phyloP scores from a whole-genome alignment of 2,797 vertebrate species.

The Halcyon leucocephala region DNA sequence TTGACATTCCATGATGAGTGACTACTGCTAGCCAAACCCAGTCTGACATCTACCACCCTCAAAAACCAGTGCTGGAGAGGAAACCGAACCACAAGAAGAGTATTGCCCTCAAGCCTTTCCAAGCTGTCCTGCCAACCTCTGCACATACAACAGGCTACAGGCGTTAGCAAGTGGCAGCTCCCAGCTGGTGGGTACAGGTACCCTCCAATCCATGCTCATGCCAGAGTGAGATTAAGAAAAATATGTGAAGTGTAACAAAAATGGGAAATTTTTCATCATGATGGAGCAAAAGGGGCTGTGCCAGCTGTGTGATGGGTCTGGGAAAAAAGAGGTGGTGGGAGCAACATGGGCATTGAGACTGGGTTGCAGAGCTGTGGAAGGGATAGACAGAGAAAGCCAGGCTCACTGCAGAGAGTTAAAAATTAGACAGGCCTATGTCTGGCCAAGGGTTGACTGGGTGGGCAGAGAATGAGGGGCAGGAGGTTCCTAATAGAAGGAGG shows the following conservation, averaged over 20 bases:
- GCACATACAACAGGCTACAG: background rate
- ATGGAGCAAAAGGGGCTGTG: background rate
- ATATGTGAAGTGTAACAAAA: background rate
- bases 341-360: background rate
- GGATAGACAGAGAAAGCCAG: background rate
- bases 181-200: background rate
- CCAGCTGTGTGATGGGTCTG: accelerated
- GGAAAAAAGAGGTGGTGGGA: background rate
- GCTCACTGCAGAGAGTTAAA: background rate
- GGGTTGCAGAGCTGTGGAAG: background rate
- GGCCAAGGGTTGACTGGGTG: background rate
- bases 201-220: background rate
- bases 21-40: background rate
- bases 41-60: background rate
- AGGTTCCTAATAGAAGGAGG: background rate
- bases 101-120: background rate
- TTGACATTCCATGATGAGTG: background rate
- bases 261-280: accelerated
- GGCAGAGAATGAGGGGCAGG: background rate
- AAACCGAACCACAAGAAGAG: background rate
- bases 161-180: background rate
- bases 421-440: background rate
- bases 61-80: background rate
- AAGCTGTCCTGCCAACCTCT: background rate
- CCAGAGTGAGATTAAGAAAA: background rate